Percentiles rank a stretch among this genome's conserved stretches.
Evolutionary conservation across 2,888 invertebrate species (phyloP).

Genomic region (Ochropleura leucogaster): DNA sequence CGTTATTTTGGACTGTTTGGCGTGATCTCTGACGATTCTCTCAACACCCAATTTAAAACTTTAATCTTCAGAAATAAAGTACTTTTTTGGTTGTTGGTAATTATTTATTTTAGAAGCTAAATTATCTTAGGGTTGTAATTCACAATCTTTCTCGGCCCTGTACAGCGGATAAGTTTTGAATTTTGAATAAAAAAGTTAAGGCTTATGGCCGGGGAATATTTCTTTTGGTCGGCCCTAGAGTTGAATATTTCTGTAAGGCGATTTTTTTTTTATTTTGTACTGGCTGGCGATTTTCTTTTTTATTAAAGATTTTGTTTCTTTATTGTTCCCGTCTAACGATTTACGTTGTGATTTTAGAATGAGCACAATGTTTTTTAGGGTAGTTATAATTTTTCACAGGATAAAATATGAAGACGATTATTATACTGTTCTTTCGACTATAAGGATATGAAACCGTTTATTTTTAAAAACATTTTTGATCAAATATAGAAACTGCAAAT

Average conservation of each 20-base stretch:
- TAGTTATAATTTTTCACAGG: not conserved
- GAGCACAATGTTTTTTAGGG: not conserved
- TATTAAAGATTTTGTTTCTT: slow-evolving; percentile 22
- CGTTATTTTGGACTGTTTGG: slow-evolving; percentile 65
- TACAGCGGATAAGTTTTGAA: slow-evolving; percentile 64
- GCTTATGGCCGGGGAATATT: slow-evolving; percentile 45
- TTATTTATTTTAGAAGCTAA: slow-evolving; percentile 66
- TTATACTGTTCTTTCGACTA: not conserved
- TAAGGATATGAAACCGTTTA: too few species aligned
- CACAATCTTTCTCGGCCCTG: slow-evolving; percentile 67
- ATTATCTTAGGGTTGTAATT: slow-evolving; percentile 71
- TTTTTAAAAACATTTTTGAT: not conserved
- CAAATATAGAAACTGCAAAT: not conserved
- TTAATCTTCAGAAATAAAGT: slow-evolving; percentile 22
- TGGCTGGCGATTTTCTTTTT: not conserved
- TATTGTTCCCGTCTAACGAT: slow-evolving; percentile 16
- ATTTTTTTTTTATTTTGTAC: slow-evolving; percentile 37
- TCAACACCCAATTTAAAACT: slow-evolving; percentile 39
- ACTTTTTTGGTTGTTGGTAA: slow-evolving; percentile 26
- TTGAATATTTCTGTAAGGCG: slow-evolving; percentile 37
- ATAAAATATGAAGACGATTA: not conserved
- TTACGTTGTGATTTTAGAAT: slow-evolving; percentile 1
- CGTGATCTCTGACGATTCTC: slow-evolving; percentile 51
- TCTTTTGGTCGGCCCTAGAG: slow-evolving; percentile 31
- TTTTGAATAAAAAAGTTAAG: slow-evolving; percentile 66